Conservation (phyloP, 2,797 vertebrate species). For the Falco naumanni region DNA sequence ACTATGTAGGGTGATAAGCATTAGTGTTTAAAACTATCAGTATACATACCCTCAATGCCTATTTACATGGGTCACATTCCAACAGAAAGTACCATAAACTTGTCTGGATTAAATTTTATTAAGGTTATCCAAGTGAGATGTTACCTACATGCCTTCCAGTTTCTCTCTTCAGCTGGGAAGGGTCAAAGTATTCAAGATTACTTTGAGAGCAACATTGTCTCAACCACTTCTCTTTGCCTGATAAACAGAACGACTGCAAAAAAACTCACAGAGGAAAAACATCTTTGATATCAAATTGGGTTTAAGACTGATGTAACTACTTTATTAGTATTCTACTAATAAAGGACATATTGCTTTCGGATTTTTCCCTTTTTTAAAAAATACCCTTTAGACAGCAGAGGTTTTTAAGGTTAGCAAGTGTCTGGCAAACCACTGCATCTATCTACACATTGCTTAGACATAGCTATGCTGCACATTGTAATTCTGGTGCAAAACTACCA, state of each 20-base stretch:
- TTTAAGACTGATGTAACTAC: not conserved
- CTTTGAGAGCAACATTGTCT: not conserved
- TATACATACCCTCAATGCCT: not conserved
- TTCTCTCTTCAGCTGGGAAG: not conserved
- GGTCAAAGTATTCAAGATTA: not conserved
- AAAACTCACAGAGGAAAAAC: not conserved
- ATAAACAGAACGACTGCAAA: not conserved
- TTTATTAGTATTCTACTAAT: no score
- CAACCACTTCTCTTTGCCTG: not conserved
- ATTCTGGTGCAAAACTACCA: not conserved
- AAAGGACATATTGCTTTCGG: not conserved
- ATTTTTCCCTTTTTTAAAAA: not conserved
- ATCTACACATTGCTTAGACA: not conserved
- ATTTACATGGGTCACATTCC: not conserved
- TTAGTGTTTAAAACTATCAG: not conserved
- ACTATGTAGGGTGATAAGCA: not conserved
- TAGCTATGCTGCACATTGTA: not conserved
- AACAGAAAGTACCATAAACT: not conserved
- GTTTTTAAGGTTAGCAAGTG: not conserved
- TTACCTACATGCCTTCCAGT: not conserved
- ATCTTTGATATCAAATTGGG: not conserved
- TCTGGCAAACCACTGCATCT: not conserved
- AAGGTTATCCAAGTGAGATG: not conserved
- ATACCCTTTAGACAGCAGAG: not conserved
- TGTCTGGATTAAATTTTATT: not conserved